A percentile compares a stretch with the other conserved stretches of the same genome.
These are phyloP conservation scores for Otolemur garnettii DNA, from an alignment of 2,113 vertebrate genomes.

Conservation along the genomic window DNA sequence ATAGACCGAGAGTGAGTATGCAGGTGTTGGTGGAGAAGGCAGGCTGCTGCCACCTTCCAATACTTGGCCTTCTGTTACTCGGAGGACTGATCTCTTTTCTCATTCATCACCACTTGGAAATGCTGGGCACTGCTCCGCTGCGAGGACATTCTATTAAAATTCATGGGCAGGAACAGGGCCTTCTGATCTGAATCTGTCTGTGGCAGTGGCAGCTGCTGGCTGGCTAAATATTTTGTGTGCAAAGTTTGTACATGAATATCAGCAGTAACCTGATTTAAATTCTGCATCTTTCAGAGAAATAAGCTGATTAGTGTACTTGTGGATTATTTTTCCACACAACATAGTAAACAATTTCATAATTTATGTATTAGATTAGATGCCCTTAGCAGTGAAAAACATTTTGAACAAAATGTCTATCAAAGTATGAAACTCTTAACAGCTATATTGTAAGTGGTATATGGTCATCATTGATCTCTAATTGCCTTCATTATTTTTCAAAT, in stretches of 20 bases:
- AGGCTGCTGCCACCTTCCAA: constrained; percentile 13
- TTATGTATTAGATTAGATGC: constrained; percentile 63
- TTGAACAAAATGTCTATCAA: not conserved
- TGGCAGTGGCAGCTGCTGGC: constrained; percentile 68
- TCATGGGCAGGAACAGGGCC: constrained; percentile 68
- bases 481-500: not conserved
- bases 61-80: constrained; percentile 55
- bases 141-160: constrained; percentile 70
- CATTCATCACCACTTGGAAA: constrained; percentile 59
- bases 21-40: not conserved
- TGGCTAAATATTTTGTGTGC: constrained; percentile 80
- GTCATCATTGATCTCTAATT: not conserved
- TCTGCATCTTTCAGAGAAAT: constrained; percentile 47
- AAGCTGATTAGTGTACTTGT: constrained; percentile 2
- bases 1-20: constrained; percentile 96
- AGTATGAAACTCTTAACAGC: not conserved
- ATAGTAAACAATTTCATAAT: not conserved
- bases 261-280: constrained; percentile 66
- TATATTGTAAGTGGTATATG: not conserved
- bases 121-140: constrained; percentile 62
- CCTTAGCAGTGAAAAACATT: not conserved
- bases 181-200: constrained; percentile 75
- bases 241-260: constrained; percentile 77
- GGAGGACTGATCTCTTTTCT: constrained; percentile 49
- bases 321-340: not conserved